phyloP scores from a whole-genome alignment of 2,113 vertebrate species.

The Laterallus jamaicensis region DNA sequence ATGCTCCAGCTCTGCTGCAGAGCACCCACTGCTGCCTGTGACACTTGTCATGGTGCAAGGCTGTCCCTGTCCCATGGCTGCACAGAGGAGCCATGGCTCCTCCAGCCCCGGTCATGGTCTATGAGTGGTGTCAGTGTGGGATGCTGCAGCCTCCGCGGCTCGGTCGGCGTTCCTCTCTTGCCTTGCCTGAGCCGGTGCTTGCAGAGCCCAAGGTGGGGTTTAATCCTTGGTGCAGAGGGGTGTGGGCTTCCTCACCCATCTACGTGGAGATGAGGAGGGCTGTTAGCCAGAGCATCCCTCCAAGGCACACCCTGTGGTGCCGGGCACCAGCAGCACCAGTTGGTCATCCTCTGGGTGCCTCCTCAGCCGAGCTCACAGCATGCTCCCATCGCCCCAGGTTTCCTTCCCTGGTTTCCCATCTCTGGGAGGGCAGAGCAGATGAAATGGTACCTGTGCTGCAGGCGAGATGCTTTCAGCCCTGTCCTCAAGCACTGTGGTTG shows the following conservation, averaged over 20 bases:
- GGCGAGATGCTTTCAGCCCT: accelerated
- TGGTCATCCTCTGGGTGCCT: neutral
- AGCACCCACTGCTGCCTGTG: neutral
- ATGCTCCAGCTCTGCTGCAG: neutral
- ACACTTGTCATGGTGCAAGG: accelerated
- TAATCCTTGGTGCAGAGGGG: neutral
- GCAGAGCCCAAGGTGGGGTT: neutral
- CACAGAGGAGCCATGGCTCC: neutral
- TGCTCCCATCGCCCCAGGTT: accelerated
- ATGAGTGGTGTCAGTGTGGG: neutral
- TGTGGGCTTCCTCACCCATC: neutral
- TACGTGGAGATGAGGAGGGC: neutral
- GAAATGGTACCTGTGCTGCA: neutral
- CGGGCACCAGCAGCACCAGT: neutral
- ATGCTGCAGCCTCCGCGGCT: accelerated
- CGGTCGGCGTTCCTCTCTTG: accelerated
- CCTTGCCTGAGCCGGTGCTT: neutral
- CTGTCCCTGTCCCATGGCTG: neutral
- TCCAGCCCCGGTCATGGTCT: accelerated
- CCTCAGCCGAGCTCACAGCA: accelerated
- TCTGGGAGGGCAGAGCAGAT: neutral
- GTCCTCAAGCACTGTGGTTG: accelerated
- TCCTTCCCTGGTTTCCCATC: neutral
- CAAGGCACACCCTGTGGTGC: accelerated
- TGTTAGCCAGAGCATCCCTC: neutral